A percentile compares a stretch with the other conserved stretches of the same genome.
Conservation (phyloP, 2,888 invertebrate species). For the Mythimna loreyi region DNA sequence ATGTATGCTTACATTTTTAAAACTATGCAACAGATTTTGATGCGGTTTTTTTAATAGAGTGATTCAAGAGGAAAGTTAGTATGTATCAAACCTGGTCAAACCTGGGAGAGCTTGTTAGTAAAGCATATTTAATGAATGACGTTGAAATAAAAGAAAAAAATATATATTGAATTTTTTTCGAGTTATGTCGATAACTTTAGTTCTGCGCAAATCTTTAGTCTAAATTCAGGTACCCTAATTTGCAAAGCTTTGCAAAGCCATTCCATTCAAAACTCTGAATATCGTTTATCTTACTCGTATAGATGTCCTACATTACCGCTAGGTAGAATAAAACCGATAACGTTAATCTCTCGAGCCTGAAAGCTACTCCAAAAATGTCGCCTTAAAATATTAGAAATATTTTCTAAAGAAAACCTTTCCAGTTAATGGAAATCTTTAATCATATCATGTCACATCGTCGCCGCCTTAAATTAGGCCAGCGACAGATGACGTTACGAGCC, state of each 20-base stretch:
- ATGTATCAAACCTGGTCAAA: too few relatives aligned
- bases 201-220: too few relatives aligned
- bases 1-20: too few relatives aligned
- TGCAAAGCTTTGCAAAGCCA: not conserved
- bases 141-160: too few relatives aligned
- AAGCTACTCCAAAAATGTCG: not conserved
- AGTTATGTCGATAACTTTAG: too few relatives aligned
- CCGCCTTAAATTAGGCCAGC: conserved; percentile 12
- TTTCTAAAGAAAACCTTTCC: conserved; percentile 23
- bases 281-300: not conserved
- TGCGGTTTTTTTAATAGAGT: too few relatives aligned
- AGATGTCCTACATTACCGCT: not conserved
- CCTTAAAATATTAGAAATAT: conserved; percentile 15
- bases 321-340: not conserved
- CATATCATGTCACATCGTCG: conserved; percentile 12
- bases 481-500: conserved; percentile 15
- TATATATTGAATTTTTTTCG: too few relatives aligned
- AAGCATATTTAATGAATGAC: too few relatives aligned
- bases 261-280: not conserved
- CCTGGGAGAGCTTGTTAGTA: too few relatives aligned
- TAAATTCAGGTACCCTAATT: too few relatives aligned
- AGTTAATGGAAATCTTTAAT: conserved; percentile 36
- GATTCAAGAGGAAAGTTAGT: too few relatives aligned
- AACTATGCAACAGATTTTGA: too few relatives aligned
- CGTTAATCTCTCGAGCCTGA: conserved; percentile 4